Evolutionary conservation across 2,888 invertebrate genomes (phyloP), one percentile per base, ranked within the genome.

Genomic region (Pinctada fucata): DNA sequence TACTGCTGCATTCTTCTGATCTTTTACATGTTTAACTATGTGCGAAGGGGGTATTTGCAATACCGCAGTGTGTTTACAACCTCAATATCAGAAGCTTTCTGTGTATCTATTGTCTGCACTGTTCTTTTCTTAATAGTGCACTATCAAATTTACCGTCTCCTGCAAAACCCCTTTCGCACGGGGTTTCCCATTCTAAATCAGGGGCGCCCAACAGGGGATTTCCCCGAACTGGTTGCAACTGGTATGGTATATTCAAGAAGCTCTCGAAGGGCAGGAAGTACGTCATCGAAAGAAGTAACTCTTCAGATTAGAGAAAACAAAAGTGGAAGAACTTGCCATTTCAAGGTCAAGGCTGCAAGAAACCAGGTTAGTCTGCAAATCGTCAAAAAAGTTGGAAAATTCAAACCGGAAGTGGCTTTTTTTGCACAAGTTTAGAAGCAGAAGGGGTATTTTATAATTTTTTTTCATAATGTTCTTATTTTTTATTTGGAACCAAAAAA

Each of bases 81-180:
- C n/a, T n/a, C n/a, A n/a, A n/a, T n/a, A n/a, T n/a, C n/a, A n/a
- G n/a, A n/a, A n/a, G n/a, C n/a, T n/a, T n/a, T n/a, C n/a, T n/a
- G n/a, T n/a, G n/a, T n/a, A n/a, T n/a, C n/a, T n/a, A n/a, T n/a
- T n/a, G n/a, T n/a, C n/a, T n/a, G n/a, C n/a, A n/a, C n/a, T n/a
- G n/a, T n/a, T n/a, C n/a, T n/a, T n/a, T n/a, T n/a, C n/a, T n/a
- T n/a, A n/a, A n/a, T n/a, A n/a, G n/a, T n/a, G n/a, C 58, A 58
- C 58, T 58, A 58, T 58, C 58, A 58, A 58, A 58, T 58, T 58
- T 58, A 58, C 58, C 13, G 6, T 58, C 58, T 58, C 58, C 58
- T 58, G 8, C 8, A 58, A 58, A 31, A 58, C 6, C 6, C 58
- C 13, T 58, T 58, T 13, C 58, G 58, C 6, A 58, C 58, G 58